These are phyloP conservation scores for Asarcornis scutulata DNA, from an alignment of 2,113 vertebrate species.

Conservation along the genomic window DNA sequence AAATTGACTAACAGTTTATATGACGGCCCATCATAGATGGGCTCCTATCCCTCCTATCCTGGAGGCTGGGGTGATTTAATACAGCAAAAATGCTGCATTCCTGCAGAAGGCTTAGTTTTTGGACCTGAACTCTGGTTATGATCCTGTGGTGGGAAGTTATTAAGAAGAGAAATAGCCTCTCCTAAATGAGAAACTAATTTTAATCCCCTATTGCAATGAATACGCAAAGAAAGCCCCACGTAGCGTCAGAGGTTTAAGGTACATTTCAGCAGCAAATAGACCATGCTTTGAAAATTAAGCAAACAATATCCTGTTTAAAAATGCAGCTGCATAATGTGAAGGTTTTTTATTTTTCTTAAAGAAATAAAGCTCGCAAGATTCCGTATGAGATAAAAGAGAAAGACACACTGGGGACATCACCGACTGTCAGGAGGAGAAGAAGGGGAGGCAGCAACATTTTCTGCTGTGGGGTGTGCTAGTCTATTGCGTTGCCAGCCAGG, in stretches of 20 bases:
- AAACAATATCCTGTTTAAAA: neutral
- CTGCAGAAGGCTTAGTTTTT: neutral
- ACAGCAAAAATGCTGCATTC: neutral
- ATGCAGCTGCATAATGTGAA: neutral
- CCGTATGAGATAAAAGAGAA: neutral
- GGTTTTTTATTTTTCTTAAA: neutral
- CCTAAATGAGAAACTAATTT: neutral
- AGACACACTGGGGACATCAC: neutral
- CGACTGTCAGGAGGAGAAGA: neutral
- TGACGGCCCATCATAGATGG: neutral
- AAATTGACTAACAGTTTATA: neutral
- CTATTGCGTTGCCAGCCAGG: neutral
- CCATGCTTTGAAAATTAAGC: neutral
- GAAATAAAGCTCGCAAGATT: neutral
- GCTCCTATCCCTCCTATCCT: neutral
- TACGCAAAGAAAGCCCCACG: neutral
- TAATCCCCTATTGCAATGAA: neutral
- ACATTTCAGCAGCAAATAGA: neutral
- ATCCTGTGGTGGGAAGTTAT: neutral
- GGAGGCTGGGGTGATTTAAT: neutral
- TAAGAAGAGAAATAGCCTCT: neutral
- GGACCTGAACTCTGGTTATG: neutral
- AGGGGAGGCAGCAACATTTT: neutral
- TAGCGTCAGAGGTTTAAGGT: neutral
- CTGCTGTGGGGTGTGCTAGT: neutral